These are phyloP conservation scores for Venusia cambrica DNA, from an alignment of 2,888 invertebrate genomes.

Conservation along the genomic window DNA sequence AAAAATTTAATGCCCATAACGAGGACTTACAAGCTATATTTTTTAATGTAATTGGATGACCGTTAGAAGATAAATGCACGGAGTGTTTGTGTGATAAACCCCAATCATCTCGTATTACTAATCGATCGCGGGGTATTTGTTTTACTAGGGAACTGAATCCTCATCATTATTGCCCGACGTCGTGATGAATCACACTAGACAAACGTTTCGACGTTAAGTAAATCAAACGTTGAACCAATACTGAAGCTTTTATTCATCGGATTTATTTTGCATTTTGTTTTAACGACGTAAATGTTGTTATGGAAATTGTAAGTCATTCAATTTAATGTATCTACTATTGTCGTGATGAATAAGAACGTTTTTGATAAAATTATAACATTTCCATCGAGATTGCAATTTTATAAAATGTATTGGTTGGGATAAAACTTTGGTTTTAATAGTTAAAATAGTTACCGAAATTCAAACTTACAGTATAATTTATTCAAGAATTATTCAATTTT, in stretches of 20 bases:
- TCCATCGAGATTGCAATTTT: no score
- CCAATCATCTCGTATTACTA: constrained; percentile 66
- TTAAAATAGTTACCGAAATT: no score
- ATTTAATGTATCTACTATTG: constrained; percentile 40
- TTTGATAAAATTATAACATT: no score
- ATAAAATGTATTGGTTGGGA: no score
- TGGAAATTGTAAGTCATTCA: constrained; percentile 40
- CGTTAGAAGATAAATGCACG: constrained; percentile 9
- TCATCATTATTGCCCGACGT: constrained; percentile 66
- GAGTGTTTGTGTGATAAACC: constrained; percentile 42
- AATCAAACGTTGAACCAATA: constrained; percentile 54
- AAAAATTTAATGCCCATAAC: constrained; percentile 26
- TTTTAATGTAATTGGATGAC: constrained; percentile 16
- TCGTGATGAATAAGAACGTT: no score
- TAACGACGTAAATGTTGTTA: constrained; percentile 35
- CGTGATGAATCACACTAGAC: constrained; percentile 73
- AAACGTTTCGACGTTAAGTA: constrained; percentile 67
- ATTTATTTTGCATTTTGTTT: constrained; percentile 55
- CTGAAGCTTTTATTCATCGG: constrained; percentile 54
- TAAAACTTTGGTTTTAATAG: no score
- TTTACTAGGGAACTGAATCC: constrained; percentile 62
- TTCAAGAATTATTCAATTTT: no score
- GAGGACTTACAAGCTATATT: constrained; percentile 24
- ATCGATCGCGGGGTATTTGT: constrained; percentile 67
- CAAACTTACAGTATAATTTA: no score